Evolutionary conservation across 2,113 vertebrate species (phyloP).

Genomic region (Caranx ignobilis): DNA sequence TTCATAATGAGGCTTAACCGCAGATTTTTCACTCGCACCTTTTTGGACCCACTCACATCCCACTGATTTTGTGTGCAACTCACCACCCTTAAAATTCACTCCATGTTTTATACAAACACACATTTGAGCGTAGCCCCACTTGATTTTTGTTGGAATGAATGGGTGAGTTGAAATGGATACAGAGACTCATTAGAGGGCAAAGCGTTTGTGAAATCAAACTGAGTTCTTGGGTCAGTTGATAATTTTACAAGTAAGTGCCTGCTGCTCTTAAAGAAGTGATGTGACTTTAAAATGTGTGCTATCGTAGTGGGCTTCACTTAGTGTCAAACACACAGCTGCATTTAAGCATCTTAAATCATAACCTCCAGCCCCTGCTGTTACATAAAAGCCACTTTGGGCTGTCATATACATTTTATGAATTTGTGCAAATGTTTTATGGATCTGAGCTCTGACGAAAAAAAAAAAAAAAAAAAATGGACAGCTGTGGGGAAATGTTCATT

Average conservation of each 20-base stretch:
- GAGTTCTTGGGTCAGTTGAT: conserved; percentile 16
- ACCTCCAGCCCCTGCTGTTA: conserved; percentile 8
- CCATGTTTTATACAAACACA: background rate
- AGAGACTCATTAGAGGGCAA: background rate
- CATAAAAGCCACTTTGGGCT: background rate
- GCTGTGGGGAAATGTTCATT: conserved; percentile 29
- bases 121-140: background rate
- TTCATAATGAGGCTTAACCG: background rate
- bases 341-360: conserved; percentile 44
- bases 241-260: conserved; percentile 35
- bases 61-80: background rate
- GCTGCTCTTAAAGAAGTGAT: conserved; percentile 12
- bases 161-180: background rate
- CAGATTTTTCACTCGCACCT: background rate
- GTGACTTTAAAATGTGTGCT: background rate
- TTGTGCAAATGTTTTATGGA: conserved; percentile 21
- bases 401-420: conserved; percentile 37
- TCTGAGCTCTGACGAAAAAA: conserved; percentile 1
- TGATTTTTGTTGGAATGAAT: conserved; percentile 1
- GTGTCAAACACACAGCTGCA: conserved; percentile 1
- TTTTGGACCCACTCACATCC: background rate
- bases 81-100: background rate
- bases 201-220: conserved; percentile 2
- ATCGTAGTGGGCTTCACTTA: conserved; percentile 8
- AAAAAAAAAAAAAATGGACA: conserved; percentile 33